phyloP scores from a whole-genome alignment of 2,888 invertebrate genomes.

The Cephus pulcher region DNA sequence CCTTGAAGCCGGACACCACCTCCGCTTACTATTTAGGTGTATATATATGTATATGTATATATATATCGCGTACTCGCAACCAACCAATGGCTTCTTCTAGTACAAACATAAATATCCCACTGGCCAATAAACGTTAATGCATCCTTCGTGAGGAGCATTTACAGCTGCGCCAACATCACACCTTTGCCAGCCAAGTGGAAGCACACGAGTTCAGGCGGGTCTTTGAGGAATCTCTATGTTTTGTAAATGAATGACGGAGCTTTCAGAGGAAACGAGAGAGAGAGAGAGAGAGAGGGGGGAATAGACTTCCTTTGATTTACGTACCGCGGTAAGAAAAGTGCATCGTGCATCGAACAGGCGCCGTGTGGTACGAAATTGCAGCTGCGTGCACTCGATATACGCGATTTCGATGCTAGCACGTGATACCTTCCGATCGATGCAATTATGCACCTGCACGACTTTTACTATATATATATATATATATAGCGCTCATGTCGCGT shows the following conservation, averaged over 20 bases:
- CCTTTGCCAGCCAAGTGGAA: constrained; percentile 8
- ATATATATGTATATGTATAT: neutral
- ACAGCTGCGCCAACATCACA: constrained; percentile 33
- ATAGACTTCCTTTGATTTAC: constrained; percentile 22
- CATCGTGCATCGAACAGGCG: neutral
- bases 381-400: constrained; percentile 3
- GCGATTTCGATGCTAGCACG: neutral
- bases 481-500: neutral
- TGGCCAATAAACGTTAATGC: constrained; percentile 39
- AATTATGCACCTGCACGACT: neutral
- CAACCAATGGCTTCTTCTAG: constrained; percentile 16
- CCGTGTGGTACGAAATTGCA: constrained; percentile 22
- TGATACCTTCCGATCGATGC: neutral
- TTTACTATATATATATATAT: neutral
- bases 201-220: neutral
- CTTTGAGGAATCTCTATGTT: neutral
- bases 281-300: neutral
- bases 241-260: neutral
- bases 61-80: neutral
- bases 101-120: constrained; percentile 33
- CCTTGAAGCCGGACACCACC: constrained; percentile 38
- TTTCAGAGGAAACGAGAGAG: neutral
- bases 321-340: constrained; percentile 16
- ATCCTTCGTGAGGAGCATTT: constrained; percentile 30
- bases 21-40: constrained; percentile 24